A percentile compares a stretch with the other conserved stretches of the same genome.
Evolutionary conservation across 2,113 vertebrate species (phyloP).

Genomic region (Delphinus delphis): DNA sequence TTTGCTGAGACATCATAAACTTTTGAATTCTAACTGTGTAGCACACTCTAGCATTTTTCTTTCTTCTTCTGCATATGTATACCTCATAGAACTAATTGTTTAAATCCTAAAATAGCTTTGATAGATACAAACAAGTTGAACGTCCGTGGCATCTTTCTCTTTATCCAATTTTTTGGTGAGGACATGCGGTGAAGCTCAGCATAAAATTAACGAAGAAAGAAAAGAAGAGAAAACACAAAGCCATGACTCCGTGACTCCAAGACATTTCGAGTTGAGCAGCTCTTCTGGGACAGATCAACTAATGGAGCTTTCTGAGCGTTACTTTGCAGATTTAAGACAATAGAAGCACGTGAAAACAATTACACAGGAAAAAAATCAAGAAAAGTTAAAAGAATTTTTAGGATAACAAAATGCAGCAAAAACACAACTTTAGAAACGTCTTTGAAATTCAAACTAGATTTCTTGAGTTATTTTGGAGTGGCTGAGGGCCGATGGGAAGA

Average conservation of each 20-base stretch:
- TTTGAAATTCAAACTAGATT: conserved; percentile 45
- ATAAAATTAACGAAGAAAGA: neutral
- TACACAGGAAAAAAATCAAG: neutral
- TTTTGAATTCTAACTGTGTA: neutral
- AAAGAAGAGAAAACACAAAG: neutral
- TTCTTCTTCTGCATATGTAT: neutral
- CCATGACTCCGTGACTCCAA: neutral
- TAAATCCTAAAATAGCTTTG: conserved; percentile 3
- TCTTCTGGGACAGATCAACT: neutral
- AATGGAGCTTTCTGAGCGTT: neutral
- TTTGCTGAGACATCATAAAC: neutral
- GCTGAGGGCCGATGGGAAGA: neutral
- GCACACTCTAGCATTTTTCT: neutral
- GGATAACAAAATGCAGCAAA: neutral
- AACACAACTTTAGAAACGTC: conserved; percentile 8
- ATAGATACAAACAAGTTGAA: neutral
- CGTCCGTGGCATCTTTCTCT: neutral
- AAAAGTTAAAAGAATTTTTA: neutral
- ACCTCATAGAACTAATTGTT: neutral
- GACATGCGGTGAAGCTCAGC: neutral
- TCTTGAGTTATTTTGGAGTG: neutral
- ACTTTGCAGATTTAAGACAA: conserved; percentile 6
- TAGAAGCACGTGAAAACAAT: neutral
- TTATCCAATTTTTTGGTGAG: neutral
- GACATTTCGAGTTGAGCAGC: neutral